Evolutionary conservation across 1,140 invertebrate species (phyloP).

Genomic region (Halictus rubicundus): DNA sequence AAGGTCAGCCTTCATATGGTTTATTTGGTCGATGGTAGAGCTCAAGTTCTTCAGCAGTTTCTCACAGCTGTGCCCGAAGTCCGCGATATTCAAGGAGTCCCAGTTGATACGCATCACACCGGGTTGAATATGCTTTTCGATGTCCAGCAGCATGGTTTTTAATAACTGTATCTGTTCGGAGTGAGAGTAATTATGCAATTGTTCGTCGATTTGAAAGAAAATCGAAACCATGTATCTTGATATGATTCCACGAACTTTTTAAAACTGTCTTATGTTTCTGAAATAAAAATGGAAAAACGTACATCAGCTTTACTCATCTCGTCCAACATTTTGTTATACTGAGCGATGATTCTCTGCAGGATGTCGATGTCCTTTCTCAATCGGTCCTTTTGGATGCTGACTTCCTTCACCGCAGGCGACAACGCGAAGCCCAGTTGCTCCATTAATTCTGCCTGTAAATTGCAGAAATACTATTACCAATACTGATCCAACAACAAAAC

Average conservation of each 20-base stretch:
- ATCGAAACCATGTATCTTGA: too few relatives aligned
- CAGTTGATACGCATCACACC: constrained; percentile 91
- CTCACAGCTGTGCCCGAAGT: constrained; percentile 84
- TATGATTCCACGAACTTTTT: too few relatives aligned
- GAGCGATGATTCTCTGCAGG: constrained; percentile 81
- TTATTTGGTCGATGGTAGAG: constrained; percentile 86
- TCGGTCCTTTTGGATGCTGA: constrained; percentile 86
- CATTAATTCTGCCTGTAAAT: constrained; percentile 84
- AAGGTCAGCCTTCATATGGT: constrained; percentile 88
- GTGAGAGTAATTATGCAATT: neutral
- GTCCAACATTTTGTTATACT: constrained; percentile 83
- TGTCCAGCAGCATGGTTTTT: constrained; percentile 85
- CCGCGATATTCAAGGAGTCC: constrained; percentile 90
- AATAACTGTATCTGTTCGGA: constrained; percentile 82
- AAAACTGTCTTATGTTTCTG: too few relatives aligned
- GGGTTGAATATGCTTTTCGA: constrained; percentile 89
- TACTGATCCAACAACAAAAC: too few relatives aligned
- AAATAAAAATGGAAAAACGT: constrained; percentile 41
- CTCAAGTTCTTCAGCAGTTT: constrained; percentile 82
- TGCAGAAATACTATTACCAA: too few relatives aligned
- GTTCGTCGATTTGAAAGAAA: too few relatives aligned
- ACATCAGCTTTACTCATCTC: constrained; percentile 84
- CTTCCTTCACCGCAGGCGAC: constrained; percentile 84
- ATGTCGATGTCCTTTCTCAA: constrained; percentile 84
- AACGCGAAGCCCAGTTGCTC: constrained; percentile 88